Evolutionary conservation across 2,888 invertebrate species (phyloP), one percentile per base, ranked within the genome.

Genomic region (Ceramica pisi): DNA sequence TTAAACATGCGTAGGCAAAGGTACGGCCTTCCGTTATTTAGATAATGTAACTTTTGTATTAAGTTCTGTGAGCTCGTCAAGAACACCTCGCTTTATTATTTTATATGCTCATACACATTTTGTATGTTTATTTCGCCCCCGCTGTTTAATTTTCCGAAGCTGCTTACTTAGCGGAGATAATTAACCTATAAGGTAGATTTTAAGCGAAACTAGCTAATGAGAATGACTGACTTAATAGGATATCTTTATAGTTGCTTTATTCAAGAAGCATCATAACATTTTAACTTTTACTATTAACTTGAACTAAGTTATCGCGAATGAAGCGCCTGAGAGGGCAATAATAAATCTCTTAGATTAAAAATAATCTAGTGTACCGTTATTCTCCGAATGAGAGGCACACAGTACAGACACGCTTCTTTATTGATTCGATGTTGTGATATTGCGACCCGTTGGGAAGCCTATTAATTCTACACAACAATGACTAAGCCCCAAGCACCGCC

Each of bases 341-440:
- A 87, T 87, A 88, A 88, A 90, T 82, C 86, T 87, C 79, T 85
- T 67, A 88, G 87, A 90, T 89, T 91, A 88, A 91, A 89, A 90
- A 92, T 69, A 80, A 80, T 73, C 87, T 83, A 82, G 80, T 71
- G 79, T 80, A 87, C 94, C 92, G 93, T 92, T 93, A 92, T 90
- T 92, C 89, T 88, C 76, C 89, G 87, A 94, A 93, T 92, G 89
- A 86, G 89, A 86, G 86, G 89, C 89, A 90, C 88, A 69, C 55
- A 53, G 76, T 51, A 55, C 69, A 87, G 90, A 88, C 87, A 91
- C 90, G 91, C 90, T 93, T 89, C 90, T 90, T 90, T 93, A 92
- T 93, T 92, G 93, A 93, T 94, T 92, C 87, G 88, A 90, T 93
- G 91, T 93, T 93, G 90, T 93, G 91, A 93, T 94, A 94, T 91